Conservation (phyloP, 2,797 vertebrate genomes). For the Coracias cyanogaster region DNA sequence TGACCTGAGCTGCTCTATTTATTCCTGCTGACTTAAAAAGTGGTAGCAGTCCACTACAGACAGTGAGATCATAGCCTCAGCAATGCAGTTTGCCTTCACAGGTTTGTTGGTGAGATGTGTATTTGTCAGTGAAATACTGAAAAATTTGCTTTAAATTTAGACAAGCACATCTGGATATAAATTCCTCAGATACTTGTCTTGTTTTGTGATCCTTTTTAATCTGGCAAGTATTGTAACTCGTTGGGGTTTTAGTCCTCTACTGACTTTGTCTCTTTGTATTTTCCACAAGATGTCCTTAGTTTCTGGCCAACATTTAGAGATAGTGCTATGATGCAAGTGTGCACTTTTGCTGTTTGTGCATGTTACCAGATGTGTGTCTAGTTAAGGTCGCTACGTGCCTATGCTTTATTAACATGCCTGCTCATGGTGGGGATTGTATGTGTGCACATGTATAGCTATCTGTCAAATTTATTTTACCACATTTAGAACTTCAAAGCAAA, state of each 20-base stretch:
- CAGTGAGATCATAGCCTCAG: not conserved
- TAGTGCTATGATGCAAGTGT: not conserved
- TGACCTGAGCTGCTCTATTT: not conserved
- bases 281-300: not conserved
- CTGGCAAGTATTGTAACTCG: not conserved
- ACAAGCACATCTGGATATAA: not conserved
- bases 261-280: not conserved
- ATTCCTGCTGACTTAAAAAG: not conserved
- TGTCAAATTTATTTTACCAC: not conserved
- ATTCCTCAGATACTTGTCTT: not conserved
- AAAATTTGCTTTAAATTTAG: not conserved
- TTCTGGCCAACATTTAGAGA: not conserved
- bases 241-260: not conserved
- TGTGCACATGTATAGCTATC: not conserved
- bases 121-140: not conserved
- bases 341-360: not conserved
- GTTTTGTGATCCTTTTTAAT: not conserved
- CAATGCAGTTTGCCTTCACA: not conserved
- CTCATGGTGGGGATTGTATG: accelerated
- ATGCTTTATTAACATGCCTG: not conserved
- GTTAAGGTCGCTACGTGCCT: not conserved
- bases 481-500: not conserved
- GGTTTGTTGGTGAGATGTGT: not conserved
- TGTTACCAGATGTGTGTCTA: not conserved
- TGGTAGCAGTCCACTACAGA: not conserved